Percentiles rank a stretch among this genome's conserved stretches.
Evolutionary conservation across 2,113 vertebrate genomes (phyloP).

Genomic region (Accipiter virgatus): DNA sequence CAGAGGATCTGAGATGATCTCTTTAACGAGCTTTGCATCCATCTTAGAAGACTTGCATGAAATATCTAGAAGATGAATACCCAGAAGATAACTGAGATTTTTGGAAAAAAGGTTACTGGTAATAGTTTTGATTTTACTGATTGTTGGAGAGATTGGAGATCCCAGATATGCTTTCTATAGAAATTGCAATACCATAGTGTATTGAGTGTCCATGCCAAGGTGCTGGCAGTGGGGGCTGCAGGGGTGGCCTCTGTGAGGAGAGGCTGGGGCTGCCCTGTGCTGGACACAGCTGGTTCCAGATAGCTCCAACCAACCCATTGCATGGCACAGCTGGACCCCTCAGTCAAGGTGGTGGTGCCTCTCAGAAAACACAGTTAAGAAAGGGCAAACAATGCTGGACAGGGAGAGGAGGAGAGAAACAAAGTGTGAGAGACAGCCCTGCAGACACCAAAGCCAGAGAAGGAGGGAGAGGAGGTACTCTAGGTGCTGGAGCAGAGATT

Average conservation of each 20-base stretch:
- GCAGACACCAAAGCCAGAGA: not conserved
- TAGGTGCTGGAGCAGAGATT: not conserved
- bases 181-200: not conserved
- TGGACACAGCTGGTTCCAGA: not conserved
- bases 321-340: not conserved
- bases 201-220: not conserved
- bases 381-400: not conserved
- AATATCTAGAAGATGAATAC: not conserved
- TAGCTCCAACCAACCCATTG: rapidly evolving
- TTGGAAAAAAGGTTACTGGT: not conserved
- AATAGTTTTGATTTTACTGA: not conserved
- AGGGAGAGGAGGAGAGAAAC: not conserved
- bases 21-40: not conserved
- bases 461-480: not conserved
- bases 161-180: not conserved
- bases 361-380: not conserved
- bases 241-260: not conserved
- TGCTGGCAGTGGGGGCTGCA: not conserved
- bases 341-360: not conserved
- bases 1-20: not conserved
- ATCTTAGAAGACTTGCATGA: not conserved
- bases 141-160: not conserved
- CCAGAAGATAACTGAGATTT: not conserved
- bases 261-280: rapidly evolving
- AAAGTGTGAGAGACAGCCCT: not conserved